Base-by-base conservation (phyloP, 2,888 invertebrate species). In the Dicranocentrus wangi region DNA sequence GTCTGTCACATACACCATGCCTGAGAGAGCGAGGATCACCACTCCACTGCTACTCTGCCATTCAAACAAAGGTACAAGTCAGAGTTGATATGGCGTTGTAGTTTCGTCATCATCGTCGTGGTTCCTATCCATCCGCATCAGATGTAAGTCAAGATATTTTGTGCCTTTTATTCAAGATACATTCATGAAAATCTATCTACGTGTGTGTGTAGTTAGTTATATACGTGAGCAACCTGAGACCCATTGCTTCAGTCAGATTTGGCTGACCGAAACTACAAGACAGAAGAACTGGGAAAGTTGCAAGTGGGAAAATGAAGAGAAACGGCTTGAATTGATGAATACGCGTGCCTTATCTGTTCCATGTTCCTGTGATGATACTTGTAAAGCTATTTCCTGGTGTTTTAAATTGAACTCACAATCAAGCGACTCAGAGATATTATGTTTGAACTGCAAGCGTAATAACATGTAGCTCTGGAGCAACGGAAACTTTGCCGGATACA, bases 261-360 rank as follows among this genome's bases (percentile, higher is more conserved):
- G 63, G 71, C 65, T 79, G 78, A 78, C 70, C 78, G 78, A 78
- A 69, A 69, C 47, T 28, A 77, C 51, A 58, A 42, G 39, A 71
- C 43, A 53, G 53, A 17, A 61, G 69, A 10, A n/a, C 23, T 32
- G 69, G 21, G 23, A 42, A 69, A 23, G 32, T 13, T 39, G 23
- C 21, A 60, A 23, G 1, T 28, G 51, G 51, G 32, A 61, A 10
- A 76, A 43, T 25, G 25, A 1, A 39, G 21, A 60, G 61, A 69
- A 32, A 76, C 66, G 65, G 27, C 7, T 25, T 55, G 47, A 47
- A 21, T 7, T 21, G 51, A 51, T 60, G 39, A 70, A 63, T n/a
- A n/a, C n/a, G n/a, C 28, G 53, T 47, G 60, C 32, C 27, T 65
- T 66, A 42, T 47, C 28, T 63, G 17, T 32, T 63, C 42, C 7